Base-by-base conservation (phyloP, 2,888 invertebrate species). In the Ectemnius continuus region DNA sequence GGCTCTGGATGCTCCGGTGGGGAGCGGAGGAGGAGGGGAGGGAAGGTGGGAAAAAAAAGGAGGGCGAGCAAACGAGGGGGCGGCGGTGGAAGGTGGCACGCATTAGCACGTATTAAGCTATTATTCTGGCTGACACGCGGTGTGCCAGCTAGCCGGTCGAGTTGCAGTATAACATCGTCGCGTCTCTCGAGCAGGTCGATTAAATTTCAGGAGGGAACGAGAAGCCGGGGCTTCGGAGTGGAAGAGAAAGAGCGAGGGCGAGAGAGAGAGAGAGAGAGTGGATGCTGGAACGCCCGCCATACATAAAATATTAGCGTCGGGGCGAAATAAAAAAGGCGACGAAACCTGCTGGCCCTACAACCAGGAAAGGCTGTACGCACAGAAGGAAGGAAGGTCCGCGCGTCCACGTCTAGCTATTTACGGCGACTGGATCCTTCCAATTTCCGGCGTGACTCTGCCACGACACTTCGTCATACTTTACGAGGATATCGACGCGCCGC, bases 381-480 rank as follows among this genome's bases (percentile, higher is more conserved):
- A n/a, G 23, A 23, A n/a, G n/a, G 48, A 13, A 48, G 48, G 52
- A 52, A 52, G 52, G 14, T 36, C 52, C 14, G 52, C 2, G n/a
- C 14, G n/a, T 16, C 28, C 26, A n/a, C n/a, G 60, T 60, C 36
- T 61, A 46, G 36, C 6, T 46, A 62, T 62, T 62, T 23, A 47
- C 23, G 48, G 18, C 47, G 26, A 48, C 48, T 52, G 69, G 62
- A 66, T 65, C 65, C 52, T 65, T 70, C 63, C 60, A 75, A 76
- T 77, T 71, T 69, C 46, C 67, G 64, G 36, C 61, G 16, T 47
- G 61, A 46, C 59, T 56, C 61, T 14, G 52, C 16, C 60, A 45
- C 26, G 20, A 65, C 48, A 45, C 70, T 62, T 47, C 58, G 52
- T 67, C 60, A 59, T 23, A 67, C 58, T 71, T 72, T 66, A 63